These are phyloP conservation scores for Caenorhabditis inopinata DNA, from an alignment of 1,140 invertebrate species.

Conservation along the genomic window DNA sequence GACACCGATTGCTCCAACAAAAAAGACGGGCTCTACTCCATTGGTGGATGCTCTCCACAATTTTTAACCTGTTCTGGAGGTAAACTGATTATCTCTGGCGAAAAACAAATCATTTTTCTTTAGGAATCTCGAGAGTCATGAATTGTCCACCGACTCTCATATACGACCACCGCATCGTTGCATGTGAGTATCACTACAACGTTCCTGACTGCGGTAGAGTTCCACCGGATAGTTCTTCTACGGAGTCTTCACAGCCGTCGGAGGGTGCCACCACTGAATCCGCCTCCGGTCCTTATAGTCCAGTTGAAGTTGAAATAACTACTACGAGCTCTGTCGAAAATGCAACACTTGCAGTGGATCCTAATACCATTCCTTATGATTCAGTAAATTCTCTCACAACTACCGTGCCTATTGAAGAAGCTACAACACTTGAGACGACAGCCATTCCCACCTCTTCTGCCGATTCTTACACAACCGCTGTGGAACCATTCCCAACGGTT, in stretches of 20 bases:
- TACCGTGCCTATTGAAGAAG: not conserved
- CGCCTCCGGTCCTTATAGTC: not conserved
- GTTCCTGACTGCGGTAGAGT: not conserved
- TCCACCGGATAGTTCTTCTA: not conserved
- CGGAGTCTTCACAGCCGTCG: not conserved
- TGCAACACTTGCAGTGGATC: not conserved
- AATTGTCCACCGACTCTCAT: not conserved
- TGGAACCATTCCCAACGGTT: not conserved
- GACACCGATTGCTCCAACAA: not conserved
- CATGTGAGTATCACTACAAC: not conserved
- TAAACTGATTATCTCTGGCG: not conserved
- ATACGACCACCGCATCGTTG: not conserved
- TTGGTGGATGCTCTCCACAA: conserved; percentile 10
- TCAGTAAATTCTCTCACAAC: no score
- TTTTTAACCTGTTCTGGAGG: conserved; percentile 14
- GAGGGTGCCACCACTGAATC: not conserved
- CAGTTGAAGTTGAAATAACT: not conserved
- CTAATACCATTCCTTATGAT: not conserved
- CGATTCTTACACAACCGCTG: not conserved
- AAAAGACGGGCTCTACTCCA: not conserved
- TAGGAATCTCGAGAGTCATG: not conserved
- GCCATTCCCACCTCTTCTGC: not conserved
- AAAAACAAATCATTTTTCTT: not conserved
- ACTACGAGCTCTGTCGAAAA: not conserved
- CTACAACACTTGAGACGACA: not conserved